These are phyloP conservation scores for Neolamprologus tretocephalus DNA, from an alignment of 2,113 vertebrate species.

Conservation along the genomic window DNA sequence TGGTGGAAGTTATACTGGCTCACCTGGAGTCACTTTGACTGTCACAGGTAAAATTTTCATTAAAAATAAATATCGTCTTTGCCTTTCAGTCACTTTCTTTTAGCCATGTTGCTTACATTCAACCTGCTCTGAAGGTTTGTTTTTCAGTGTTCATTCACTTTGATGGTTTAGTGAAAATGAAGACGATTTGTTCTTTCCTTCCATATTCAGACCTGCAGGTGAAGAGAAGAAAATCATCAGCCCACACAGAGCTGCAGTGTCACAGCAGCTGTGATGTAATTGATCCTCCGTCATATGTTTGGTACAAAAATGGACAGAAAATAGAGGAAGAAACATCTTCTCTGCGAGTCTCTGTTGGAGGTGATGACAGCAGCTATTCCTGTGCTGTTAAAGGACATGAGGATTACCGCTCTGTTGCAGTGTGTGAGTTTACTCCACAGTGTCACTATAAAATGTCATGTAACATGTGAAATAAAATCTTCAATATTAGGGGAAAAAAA, in stretches of 20 bases:
- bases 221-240: neutral
- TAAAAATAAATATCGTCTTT: neutral
- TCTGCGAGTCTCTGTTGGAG: no score
- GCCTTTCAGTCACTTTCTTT: neutral
- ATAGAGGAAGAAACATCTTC: neutral
- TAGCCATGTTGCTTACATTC: neutral
- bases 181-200: neutral
- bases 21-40: neutral
- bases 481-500: no score
- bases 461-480: no score
- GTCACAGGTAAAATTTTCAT: neutral
- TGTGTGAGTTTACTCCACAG: no score
- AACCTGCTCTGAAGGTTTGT: neutral
- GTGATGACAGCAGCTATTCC: no score
- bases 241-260: neutral
- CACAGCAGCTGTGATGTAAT: neutral
- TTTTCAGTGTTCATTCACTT: neutral
- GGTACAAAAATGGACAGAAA: neutral
- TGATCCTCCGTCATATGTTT: neutral
- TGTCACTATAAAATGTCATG: no score
- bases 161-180: neutral
- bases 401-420: no score
- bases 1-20: fast-evolving
- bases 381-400: no score
- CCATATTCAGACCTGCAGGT: neutral